These are phyloP conservation scores for Tetragnatha montana DNA, from an alignment of 2,888 invertebrate species.

Conservation along the genomic window DNA sequence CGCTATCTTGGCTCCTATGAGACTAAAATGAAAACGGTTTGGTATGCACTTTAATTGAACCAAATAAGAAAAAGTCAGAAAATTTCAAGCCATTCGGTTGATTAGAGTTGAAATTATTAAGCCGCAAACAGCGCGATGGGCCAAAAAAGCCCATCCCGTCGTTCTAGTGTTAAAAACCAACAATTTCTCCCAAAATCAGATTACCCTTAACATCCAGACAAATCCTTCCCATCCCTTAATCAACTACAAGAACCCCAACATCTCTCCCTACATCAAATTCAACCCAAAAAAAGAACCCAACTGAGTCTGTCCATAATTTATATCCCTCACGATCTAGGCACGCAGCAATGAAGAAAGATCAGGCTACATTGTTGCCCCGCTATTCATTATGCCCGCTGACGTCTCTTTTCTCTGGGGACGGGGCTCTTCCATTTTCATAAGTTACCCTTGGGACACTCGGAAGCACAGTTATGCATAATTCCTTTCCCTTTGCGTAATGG, in stretches of 20 bases:
- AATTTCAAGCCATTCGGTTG: too few relatives aligned
- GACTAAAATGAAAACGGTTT: too few relatives aligned
- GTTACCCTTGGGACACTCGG: conserved; percentile 12
- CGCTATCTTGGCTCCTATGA: too few relatives aligned
- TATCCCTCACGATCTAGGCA: not conserved
- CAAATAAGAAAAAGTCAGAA: too few relatives aligned
- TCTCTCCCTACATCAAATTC: not conserved
- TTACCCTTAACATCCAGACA: too few relatives aligned
- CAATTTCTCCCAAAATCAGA: too few relatives aligned
- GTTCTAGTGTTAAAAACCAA: too few relatives aligned
- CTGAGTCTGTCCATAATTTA: conserved; percentile 11
- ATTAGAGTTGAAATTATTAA: too few relatives aligned
- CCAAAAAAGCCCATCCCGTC: too few relatives aligned
- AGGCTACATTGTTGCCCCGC: conserved; percentile 22
- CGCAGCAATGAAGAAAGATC: conserved; percentile 14
- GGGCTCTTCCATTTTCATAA: conserved; percentile 43
- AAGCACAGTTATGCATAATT: conserved; percentile 44
- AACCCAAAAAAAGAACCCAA: not conserved
- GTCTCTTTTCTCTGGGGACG: conserved; percentile 15
- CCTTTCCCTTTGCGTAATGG: conserved; percentile 4
- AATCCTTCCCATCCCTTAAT: too few relatives aligned
- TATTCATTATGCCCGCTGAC: conserved; percentile 48
- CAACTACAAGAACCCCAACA: not conserved
- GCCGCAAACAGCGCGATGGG: too few relatives aligned
- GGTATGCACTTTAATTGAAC: too few relatives aligned